Conservation (phyloP, 2,888 invertebrate species). For the Orthonevra nobilis region DNA sequence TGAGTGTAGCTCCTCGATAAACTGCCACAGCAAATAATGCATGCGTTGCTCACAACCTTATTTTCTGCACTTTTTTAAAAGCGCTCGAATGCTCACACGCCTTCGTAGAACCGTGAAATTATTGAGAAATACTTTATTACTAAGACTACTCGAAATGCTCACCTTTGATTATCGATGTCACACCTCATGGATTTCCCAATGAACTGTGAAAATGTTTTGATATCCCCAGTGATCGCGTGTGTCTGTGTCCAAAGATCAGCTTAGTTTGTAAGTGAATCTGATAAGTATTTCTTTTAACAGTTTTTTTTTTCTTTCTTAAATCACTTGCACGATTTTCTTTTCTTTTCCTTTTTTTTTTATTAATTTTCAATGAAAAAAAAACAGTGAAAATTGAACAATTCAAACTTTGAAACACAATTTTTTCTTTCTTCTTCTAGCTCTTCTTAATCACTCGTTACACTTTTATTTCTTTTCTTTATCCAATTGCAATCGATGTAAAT, state of each 20-base stretch:
- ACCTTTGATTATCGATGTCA: slow-evolving; percentile 68
- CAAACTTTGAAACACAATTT: slow-evolving; percentile 41
- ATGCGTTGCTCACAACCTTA: background rate
- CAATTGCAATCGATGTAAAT: slow-evolving; percentile 51
- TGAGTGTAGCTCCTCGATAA: no score
- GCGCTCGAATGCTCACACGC: background rate
- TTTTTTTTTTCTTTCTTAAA: slow-evolving; percentile 4
- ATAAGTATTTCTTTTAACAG: slow-evolving; percentile 7
- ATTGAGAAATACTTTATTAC: slow-evolving; percentile 16
- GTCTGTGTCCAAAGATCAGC: slow-evolving; percentile 5
- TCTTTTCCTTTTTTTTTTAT: slow-evolving; percentile 12
- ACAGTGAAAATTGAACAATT: slow-evolving; percentile 31
- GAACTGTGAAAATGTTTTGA: slow-evolving; percentile 42
- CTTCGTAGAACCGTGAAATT: no score
- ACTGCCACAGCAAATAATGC: background rate
- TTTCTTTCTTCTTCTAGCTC: slow-evolving; percentile 43
- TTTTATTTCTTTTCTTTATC: slow-evolving; percentile 46
- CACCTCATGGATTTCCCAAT: slow-evolving; percentile 62
- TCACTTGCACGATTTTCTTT: slow-evolving; percentile 31
- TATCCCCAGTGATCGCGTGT: slow-evolving; percentile 30
- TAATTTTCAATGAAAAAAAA: slow-evolving; percentile 14
- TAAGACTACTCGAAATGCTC: slow-evolving; percentile 29
- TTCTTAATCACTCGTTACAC: slow-evolving; percentile 53
- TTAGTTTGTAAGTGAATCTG: slow-evolving; percentile 11
- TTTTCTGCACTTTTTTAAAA: background rate